Percentiles rank a stretch among this genome's conserved stretches.
phyloP scores from a whole-genome alignment of 2,113 vertebrate genomes.

The Hymenochirus boettgeri region DNA sequence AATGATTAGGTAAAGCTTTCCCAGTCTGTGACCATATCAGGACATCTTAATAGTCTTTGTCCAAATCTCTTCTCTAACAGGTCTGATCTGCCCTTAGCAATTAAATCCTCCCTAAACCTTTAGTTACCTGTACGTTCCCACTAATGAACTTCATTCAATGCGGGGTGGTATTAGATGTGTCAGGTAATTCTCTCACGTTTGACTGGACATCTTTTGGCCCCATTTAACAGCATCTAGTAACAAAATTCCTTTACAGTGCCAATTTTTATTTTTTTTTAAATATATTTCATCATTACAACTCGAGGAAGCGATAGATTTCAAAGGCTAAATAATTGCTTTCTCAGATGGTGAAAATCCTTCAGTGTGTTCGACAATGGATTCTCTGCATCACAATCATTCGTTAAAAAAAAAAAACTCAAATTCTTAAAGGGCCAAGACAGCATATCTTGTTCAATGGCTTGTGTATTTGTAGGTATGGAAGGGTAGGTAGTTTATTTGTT shows the following conservation, averaged over 20 bases:
- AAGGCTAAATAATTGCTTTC: conserved; percentile 17
- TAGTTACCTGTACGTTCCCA: background rate
- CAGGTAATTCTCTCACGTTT: background rate
- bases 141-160: conserved; percentile 17
- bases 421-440: too few relatives aligned
- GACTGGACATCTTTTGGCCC: conserved; percentile 1
- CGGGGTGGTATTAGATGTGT: background rate
- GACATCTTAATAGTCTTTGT: conserved; percentile 10
- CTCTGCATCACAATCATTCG: background rate
- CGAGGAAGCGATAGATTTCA: conserved; percentile 14
- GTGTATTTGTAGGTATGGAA: too few relatives aligned
- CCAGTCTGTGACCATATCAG: background rate
- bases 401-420: background rate
- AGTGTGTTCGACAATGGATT: conserved; percentile 1
- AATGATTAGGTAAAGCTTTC: conserved; percentile 1
- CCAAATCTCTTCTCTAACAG: background rate
- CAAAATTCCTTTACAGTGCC: background rate
- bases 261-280: background rate
- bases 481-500: too few relatives aligned
- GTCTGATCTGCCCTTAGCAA: conserved; percentile 3
- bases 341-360: conserved; percentile 19
- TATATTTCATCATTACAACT: conserved; percentile 6
- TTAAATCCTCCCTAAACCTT: conserved; percentile 3
- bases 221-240: background rate
- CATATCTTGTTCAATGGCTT: too few relatives aligned